Evolutionary conservation across 2,797 vertebrate genomes (phyloP).

Genomic region (Phylloscopus collybita): DNA sequence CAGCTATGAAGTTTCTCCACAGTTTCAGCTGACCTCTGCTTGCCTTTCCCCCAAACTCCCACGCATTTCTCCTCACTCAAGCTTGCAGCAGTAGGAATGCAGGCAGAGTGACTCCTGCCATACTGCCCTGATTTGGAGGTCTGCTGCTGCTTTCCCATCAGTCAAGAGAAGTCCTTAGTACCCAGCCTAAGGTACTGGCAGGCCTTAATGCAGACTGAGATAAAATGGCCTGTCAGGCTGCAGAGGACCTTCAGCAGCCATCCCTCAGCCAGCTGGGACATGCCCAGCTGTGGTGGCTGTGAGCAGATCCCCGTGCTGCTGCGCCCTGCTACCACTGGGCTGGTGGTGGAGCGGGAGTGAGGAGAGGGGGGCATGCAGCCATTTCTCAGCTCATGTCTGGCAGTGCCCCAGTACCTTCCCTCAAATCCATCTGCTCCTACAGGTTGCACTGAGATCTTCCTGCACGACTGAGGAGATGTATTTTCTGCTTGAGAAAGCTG

Average conservation of each 20-base stretch:
- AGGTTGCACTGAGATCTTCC: background rate
- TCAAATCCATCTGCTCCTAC: background rate
- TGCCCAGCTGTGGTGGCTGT: background rate
- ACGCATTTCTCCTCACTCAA: background rate
- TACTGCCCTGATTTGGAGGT: fast-evolving
- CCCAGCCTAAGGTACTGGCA: background rate
- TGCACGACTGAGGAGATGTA: background rate
- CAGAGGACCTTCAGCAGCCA: background rate
- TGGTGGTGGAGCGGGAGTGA: background rate
- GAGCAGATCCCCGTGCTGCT: background rate
- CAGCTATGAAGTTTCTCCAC: background rate
- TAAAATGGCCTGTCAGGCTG: background rate
- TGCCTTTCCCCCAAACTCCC: background rate
- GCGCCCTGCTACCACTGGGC: fast-evolving
- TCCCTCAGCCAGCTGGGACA: background rate
- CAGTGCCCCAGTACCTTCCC: background rate
- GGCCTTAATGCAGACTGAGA: background rate
- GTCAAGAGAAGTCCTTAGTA: background rate
- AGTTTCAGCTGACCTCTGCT: background rate
- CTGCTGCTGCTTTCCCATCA: background rate
- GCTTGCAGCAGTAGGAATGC: background rate
- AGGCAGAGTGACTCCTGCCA: background rate
- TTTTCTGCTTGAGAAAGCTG: background rate
- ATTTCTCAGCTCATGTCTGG: background rate
- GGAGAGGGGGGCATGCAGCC: fast-evolving